Evolutionary conservation across 2,888 invertebrate species (phyloP).

Genomic region (Hypolimnas misippus): DNA sequence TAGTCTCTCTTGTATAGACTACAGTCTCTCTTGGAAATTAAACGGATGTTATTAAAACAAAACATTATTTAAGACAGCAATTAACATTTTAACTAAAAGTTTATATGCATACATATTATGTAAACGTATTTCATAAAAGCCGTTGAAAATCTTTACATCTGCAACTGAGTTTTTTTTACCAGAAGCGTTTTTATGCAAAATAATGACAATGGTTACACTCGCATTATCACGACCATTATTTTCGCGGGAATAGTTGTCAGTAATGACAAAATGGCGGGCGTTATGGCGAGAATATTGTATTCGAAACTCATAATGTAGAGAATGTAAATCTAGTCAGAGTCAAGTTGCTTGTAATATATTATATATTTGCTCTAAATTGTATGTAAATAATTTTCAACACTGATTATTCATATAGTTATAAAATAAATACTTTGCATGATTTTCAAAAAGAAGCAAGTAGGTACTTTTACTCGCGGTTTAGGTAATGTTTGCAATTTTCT

Average conservation of each 20-base stretch:
- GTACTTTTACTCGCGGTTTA: no score
- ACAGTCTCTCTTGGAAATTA: background rate
- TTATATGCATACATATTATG: no score
- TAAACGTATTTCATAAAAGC: conserved; percentile 10
- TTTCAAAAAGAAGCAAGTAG: no score
- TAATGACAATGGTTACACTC: conserved; percentile 31
- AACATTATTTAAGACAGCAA: background rate
- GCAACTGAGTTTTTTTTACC: conserved; percentile 18
- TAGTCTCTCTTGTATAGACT: no score
- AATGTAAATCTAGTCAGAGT: conserved; percentile 10
- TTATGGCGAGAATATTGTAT: conserved; percentile 18
- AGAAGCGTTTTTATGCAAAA: conserved; percentile 29
- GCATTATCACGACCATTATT: conserved; percentile 37
- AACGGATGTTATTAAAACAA: background rate
- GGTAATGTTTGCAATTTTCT: no score
- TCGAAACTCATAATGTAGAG: conserved; percentile 22
- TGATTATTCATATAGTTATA: no score
- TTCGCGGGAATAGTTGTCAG: conserved; percentile 32
- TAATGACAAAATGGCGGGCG: conserved; percentile 36
- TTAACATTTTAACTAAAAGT: background rate
- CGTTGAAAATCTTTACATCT: conserved; percentile 7
- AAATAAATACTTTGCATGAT: no score
- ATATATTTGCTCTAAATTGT: background rate
- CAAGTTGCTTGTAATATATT: background rate
- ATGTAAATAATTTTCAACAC: no score